Conservation (phyloP, 1,140 invertebrate genomes). For the Argopecten irradians region DNA sequence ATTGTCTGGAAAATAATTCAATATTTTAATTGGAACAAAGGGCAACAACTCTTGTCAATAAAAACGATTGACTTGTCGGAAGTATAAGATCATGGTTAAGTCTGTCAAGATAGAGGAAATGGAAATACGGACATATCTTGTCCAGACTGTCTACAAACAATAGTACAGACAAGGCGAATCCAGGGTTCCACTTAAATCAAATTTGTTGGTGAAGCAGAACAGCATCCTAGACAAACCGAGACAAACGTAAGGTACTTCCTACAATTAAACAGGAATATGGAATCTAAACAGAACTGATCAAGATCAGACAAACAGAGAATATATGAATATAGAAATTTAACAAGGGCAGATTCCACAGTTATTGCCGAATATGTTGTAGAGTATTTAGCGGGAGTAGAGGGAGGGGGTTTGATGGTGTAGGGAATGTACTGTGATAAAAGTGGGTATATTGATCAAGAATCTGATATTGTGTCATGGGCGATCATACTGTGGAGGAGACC, state of each 20-base stretch:
- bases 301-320: too few relatives aligned
- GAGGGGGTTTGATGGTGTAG: not conserved
- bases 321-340: too few relatives aligned
- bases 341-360: not conserved
- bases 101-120: not conserved
- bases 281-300: not conserved
- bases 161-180: not conserved
- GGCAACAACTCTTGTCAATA: not conserved
- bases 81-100: not conserved
- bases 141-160: not conserved
- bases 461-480: not conserved
- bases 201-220: not conserved
- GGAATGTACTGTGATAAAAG: not conserved
- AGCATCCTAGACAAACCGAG: not conserved
- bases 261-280: not conserved
- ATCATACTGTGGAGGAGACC: not conserved
- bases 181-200: not conserved
- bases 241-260: not conserved
- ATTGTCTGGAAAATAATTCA: not conserved
- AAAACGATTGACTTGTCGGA: not conserved
- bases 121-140: not conserved
- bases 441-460: not conserved
- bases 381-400: not conserved
- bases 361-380: not conserved
- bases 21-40: not conserved